A percentile compares a stretch with the other conserved stretches of the same genome.
Evolutionary conservation across 2,888 invertebrate species (phyloP).

Genomic region (Serripes groenlandicus): DNA sequence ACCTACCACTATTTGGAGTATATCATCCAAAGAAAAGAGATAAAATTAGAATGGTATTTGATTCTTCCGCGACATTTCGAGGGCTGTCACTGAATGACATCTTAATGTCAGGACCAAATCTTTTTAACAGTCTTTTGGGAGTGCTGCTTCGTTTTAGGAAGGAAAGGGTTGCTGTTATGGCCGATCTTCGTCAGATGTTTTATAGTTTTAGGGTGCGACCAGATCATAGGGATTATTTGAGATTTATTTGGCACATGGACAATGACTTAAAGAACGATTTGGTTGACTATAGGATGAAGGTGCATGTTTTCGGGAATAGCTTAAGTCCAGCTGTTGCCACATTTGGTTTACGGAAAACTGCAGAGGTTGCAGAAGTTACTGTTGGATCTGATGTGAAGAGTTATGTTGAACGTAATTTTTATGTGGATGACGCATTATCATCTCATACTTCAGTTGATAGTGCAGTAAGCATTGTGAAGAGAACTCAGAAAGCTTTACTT

Average conservation of each 20-base stretch:
- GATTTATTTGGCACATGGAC: conserved; percentile 65
- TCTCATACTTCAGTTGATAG: too few species aligned
- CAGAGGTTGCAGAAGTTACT: too few species aligned
- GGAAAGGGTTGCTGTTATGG: conserved; percentile 45
- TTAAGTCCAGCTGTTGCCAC: too few species aligned
- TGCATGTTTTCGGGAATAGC: conserved; percentile 66
- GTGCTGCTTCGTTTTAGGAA: conserved; percentile 55
- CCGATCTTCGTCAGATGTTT: conserved; percentile 67
- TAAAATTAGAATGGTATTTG: conserved; percentile 53
- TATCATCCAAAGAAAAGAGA: conserved; percentile 11
- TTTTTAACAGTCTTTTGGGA: conserved; percentile 60
- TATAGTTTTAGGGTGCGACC: conserved; percentile 56
- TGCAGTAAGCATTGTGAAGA: too few species aligned
- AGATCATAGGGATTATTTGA: conserved; percentile 59
- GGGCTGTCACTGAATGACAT: conserved; percentile 24
- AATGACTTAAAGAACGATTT: conserved; percentile 50
- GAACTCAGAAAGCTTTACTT: too few species aligned
- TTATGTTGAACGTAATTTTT: too few species aligned
- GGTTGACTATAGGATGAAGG: conserved; percentile 62
- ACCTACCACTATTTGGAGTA: conserved; percentile 54
- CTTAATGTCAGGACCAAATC: conserved; percentile 14
- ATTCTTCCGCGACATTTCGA: conserved; percentile 53
- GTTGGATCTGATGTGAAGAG: too few species aligned
- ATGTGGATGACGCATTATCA: too few species aligned
- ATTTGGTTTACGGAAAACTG: too few species aligned